Percentiles rank a stretch among this genome's conserved stretches.
Evolutionary conservation across 2,113 vertebrate genomes (phyloP).

Genomic region (Calyptomena viridis): DNA sequence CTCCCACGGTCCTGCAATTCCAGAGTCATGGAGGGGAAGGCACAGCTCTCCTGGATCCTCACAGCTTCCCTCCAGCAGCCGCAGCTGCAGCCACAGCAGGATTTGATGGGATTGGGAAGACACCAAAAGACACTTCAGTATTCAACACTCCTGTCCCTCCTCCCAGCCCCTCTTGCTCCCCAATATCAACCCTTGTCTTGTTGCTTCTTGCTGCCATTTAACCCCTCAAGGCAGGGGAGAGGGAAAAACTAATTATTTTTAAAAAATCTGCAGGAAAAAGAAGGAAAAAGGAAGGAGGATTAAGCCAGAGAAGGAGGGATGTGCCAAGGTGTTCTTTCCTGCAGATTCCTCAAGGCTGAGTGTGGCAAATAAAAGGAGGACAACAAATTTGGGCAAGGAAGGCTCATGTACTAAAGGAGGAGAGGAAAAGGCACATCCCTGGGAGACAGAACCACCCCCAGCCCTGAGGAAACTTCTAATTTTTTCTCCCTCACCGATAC

Average conservation of each 20-base stretch:
- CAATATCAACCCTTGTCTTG: background rate
- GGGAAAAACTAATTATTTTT: background rate
- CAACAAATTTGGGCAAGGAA: background rate
- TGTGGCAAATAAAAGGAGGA: background rate
- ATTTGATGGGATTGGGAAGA: background rate
- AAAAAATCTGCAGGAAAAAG: background rate
- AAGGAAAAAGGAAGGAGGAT: background rate
- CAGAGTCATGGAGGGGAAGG: fast-evolving
- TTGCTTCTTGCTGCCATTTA: background rate
- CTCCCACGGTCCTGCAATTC: background rate
- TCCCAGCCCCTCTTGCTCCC: background rate
- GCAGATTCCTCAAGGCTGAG: background rate
- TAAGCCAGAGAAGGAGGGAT: background rate
- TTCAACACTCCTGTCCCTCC: background rate
- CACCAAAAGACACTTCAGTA: too few species aligned
- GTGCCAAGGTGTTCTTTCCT: fast-evolving
- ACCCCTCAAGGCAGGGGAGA: background rate
- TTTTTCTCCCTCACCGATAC: background rate
- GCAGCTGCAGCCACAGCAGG: background rate
- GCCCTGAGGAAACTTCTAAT: background rate
- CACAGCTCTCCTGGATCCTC: background rate
- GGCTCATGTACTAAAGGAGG: fast-evolving
- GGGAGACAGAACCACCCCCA: background rate
- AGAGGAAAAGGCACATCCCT: fast-evolving
- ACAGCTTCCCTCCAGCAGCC: background rate